These are phyloP conservation scores for Mantis religiosa DNA, from an alignment of 2,888 invertebrate genomes.

Conservation along the genomic window DNA sequence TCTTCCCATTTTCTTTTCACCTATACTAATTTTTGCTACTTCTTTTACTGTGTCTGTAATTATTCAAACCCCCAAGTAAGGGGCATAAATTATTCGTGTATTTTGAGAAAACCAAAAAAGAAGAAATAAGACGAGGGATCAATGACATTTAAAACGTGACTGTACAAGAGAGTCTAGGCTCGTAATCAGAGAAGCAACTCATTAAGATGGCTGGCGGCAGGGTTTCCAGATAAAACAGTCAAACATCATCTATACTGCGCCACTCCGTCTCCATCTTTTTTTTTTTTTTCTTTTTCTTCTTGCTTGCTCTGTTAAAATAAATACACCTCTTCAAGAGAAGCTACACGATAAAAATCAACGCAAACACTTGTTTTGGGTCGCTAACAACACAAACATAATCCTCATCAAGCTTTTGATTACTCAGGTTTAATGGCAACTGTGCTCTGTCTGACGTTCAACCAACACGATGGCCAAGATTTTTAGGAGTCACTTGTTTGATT, in stretches of 20 bases:
- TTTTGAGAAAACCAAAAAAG: too few relatives aligned
- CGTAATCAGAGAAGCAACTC: neutral
- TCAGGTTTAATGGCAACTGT: too few relatives aligned
- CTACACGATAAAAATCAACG: neutral
- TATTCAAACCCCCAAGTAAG: too few relatives aligned
- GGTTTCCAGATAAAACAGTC: neutral
- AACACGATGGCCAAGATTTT: too few relatives aligned
- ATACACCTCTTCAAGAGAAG: neutral
- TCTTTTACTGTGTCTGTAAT: too few relatives aligned
- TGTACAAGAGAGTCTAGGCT: neutral
- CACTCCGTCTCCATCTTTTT: neutral
- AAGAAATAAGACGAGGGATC: neutral
- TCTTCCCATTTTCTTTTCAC: too few relatives aligned
- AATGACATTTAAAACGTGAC: neutral
- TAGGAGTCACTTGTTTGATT: too few relatives aligned
- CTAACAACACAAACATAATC: neutral
- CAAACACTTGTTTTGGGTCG: neutral
- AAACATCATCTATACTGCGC: neutral
- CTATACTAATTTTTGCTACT: too few relatives aligned
- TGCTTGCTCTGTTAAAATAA: neutral
- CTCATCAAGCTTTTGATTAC: too few relatives aligned
- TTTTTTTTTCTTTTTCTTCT: neutral
- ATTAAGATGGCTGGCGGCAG: neutral
- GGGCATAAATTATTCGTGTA: too few relatives aligned
- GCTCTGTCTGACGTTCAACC: too few relatives aligned